phyloP scores from a whole-genome alignment of 2,888 invertebrate species.

The Drosophila kokeensis region DNA sequence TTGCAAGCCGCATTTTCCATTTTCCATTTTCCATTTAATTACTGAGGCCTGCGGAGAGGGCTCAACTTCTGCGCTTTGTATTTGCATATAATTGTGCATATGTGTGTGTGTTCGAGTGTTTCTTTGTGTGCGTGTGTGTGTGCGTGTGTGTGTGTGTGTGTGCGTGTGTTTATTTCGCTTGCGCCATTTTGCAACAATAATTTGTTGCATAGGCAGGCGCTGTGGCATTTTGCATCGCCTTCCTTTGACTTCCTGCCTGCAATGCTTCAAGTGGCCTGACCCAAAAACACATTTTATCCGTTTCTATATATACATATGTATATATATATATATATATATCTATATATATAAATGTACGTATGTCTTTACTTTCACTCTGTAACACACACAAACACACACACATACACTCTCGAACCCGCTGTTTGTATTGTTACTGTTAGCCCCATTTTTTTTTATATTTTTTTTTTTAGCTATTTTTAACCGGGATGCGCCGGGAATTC shows the following conservation, averaged over 20 bases:
- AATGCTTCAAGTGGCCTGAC: constrained; percentile 79
- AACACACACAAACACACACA: constrained; percentile 12
- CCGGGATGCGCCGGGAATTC: constrained; percentile 75
- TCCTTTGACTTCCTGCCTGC: constrained; percentile 61
- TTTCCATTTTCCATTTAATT: constrained; percentile 71
- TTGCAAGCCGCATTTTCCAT: constrained; percentile 29
- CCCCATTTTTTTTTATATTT: constrained; percentile 60
- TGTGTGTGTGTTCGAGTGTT: background rate
- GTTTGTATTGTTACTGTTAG: constrained; percentile 70
- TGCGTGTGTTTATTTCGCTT: constrained; percentile 35
- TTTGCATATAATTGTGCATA: constrained; percentile 67
- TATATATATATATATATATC: constrained; percentile 16
- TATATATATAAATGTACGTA: constrained; percentile 32
- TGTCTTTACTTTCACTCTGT: constrained; percentile 74
- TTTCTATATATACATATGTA: constrained; percentile 46
- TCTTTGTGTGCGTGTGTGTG: constrained; percentile 9
- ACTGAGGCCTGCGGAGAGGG: constrained; percentile 27
- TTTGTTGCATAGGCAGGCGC: constrained; percentile 56
- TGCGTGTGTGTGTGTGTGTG: constrained; percentile 13
- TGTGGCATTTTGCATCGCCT: constrained; percentile 50
- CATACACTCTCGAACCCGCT: constrained; percentile 32
- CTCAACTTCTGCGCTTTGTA: constrained; percentile 54
- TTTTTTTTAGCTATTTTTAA: constrained; percentile 26
- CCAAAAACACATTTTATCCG: constrained; percentile 82
- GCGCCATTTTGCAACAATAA: constrained; percentile 74